These are phyloP conservation scores for Colostygia pectinataria DNA, from an alignment of 2,888 invertebrate species.

Conservation along the genomic window DNA sequence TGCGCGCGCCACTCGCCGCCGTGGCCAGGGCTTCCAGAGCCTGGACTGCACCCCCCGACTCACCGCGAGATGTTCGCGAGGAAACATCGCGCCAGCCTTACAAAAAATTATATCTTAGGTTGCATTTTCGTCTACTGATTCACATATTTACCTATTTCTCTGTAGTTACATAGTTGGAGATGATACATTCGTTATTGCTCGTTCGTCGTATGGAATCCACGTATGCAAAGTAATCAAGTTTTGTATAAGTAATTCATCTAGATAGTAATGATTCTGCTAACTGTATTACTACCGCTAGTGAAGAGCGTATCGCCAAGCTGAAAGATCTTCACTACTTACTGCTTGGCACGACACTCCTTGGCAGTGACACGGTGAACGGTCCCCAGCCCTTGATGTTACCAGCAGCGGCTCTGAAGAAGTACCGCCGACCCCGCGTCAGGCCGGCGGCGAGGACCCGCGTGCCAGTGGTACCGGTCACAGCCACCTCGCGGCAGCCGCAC, in stretches of 20 bases:
- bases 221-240: too few species aligned
- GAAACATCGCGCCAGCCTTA: conserved; percentile 94
- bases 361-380: conserved; percentile 88
- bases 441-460: conserved; percentile 82
- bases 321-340: conserved; percentile 83
- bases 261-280: too few species aligned
- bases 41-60: conserved; percentile 85
- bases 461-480: conserved; percentile 63
- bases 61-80: conserved; percentile 85
- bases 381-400: conserved; percentile 97
- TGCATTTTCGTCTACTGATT: too few species aligned
- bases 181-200: too few species aligned
- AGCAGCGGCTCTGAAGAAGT: conserved; percentile 95
- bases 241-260: too few species aligned
- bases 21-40: conserved; percentile 85
- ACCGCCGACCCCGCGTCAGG: conserved; percentile 92
- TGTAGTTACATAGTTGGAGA: too few species aligned
- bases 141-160: too few species aligned
- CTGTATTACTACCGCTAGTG: too few species aligned
- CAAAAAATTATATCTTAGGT: too few species aligned
- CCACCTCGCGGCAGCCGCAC: conserved; percentile 90
- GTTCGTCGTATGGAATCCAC: too few species aligned
- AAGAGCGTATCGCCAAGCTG: background rate
- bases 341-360: conserved; percentile 94
- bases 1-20: conserved; percentile 78